Evolutionary conservation across 1,140 invertebrate genomes (phyloP).

Genomic region (Caenorhabditis inopinata): DNA sequence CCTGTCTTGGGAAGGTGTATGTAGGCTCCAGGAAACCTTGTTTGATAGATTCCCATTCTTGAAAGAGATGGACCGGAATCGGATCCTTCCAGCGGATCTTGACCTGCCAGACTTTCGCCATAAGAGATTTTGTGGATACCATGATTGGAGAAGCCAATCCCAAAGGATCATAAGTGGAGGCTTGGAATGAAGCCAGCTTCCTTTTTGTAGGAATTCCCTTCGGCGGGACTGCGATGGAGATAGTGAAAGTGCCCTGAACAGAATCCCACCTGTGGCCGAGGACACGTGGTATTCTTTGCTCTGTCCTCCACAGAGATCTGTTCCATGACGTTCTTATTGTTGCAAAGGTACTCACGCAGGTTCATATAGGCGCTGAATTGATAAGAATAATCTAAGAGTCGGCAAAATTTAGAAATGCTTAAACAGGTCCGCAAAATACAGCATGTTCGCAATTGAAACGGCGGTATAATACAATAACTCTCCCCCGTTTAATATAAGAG

Average conservation of each 20-base stretch:
- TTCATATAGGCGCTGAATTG: no score
- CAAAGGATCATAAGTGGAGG: no score
- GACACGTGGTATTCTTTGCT: neutral
- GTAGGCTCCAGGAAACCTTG: neutral
- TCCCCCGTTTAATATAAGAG: no score
- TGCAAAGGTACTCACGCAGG: neutral
- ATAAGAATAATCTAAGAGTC: no score
- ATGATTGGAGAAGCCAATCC: neutral
- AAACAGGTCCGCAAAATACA: no score
- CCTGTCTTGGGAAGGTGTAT: neutral
- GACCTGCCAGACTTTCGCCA: neutral
- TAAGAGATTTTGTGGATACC: neutral
- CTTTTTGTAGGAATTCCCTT: neutral
- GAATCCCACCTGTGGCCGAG: neutral
- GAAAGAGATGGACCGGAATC: neutral
- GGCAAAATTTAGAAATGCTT: no score
- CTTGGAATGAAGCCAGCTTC: neutral
- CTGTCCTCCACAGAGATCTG: neutral
- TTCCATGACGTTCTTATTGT: neutral
- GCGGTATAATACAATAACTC: no score
- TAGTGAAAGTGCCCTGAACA: neutral
- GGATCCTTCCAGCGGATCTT: neutral
- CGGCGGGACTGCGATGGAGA: neutral
- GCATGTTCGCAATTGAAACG: no score
- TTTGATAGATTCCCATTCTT: neutral